phyloP scores from a whole-genome alignment of 1,140 invertebrate genomes.

The Drosophila arizonae region DNA sequence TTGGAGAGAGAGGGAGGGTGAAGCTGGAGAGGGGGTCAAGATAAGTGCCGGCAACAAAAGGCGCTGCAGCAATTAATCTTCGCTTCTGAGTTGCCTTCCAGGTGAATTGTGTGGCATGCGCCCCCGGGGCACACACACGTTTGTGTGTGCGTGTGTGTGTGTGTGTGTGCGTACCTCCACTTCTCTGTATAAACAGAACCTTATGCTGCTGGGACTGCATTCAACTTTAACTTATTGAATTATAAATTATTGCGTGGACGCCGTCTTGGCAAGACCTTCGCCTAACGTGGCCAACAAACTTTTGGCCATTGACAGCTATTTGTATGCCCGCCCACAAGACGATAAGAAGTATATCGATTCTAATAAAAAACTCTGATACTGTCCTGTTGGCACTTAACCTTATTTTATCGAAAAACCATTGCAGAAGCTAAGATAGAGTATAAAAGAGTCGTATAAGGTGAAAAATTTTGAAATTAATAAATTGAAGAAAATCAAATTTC shows the following conservation, averaged over 20 bases:
- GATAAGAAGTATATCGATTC: too few species aligned
- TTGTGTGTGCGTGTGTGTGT: slow-evolving; percentile 1
- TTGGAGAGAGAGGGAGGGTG: neutral
- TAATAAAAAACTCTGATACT: too few species aligned
- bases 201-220: slow-evolving; percentile 62
- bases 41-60: slow-evolving; percentile 73
- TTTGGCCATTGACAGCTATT: slow-evolving; percentile 74
- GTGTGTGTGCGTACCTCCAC: slow-evolving; percentile 21
- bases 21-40: slow-evolving; percentile 28
- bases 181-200: slow-evolving; percentile 8
- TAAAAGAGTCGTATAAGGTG: too few species aligned
- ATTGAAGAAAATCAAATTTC: too few species aligned
- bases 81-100: slow-evolving; percentile 78
- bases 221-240: slow-evolving; percentile 80
- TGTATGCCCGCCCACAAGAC: slow-evolving; percentile 1
- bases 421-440: too few species aligned
- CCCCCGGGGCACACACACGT: slow-evolving; percentile 53
- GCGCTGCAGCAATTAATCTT: slow-evolving; percentile 77
- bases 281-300: slow-evolving; percentile 63
- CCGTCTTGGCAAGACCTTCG: slow-evolving; percentile 26
- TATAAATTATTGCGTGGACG: slow-evolving; percentile 68
- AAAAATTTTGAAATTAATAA: too few species aligned
- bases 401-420: too few species aligned
- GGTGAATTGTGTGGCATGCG: slow-evolving; percentile 79
- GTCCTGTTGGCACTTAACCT: too few species aligned